Evolutionary conservation across 1,140 invertebrate genomes (phyloP), one percentile per base, ranked within the genome.

Genomic region (Sweltsa coloradensis): DNA sequence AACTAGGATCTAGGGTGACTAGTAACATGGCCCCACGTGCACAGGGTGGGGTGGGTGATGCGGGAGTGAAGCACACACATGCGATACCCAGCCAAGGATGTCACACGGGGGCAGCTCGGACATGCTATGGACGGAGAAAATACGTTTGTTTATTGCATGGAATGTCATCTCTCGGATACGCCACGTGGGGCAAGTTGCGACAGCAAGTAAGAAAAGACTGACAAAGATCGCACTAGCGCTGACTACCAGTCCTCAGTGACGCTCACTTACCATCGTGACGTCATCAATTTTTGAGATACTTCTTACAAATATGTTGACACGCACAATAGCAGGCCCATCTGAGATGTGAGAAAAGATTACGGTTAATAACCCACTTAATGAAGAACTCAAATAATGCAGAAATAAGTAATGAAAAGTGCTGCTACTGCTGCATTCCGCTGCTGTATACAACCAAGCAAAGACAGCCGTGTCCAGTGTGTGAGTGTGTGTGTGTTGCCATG

Each of bases 201-300:
- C 18, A 37, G 23, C 36, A 37, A 37, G 36, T 9, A 37, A 37
- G 36, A 37, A 37, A 22, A 19, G 18, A 22, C 36, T 19, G 36
- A 16, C 16, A 37, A 37, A 37, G 36, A 37, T 16, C 23, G 23
- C 4, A 37, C 36, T 37, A 19, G 18, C 18, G 36, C 4, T 37
- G 5, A 37, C 18, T 3, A 37, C 7, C 19, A 43, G 23, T 34
- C 34, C 43, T 37, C 34, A 22, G 34, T 39, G 41, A 21, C 25
- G 14, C 60, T 57, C 64, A 88, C 86, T 89, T 90, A 91, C 88
- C 91, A 94, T 94, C 61, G 89, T 93, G 71, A 94, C 89, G 79
- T 95, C 90, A 85, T 94, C 89, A 76, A 95, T 94, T 82, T 92
- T 94, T 72, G 88, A 90, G 79, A 94, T 94, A 85, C 89, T 93